These are phyloP conservation scores for Enteromius radiatus DNA, from an alignment of 2,797 vertebrate genomes.

Conservation along the genomic window DNA sequence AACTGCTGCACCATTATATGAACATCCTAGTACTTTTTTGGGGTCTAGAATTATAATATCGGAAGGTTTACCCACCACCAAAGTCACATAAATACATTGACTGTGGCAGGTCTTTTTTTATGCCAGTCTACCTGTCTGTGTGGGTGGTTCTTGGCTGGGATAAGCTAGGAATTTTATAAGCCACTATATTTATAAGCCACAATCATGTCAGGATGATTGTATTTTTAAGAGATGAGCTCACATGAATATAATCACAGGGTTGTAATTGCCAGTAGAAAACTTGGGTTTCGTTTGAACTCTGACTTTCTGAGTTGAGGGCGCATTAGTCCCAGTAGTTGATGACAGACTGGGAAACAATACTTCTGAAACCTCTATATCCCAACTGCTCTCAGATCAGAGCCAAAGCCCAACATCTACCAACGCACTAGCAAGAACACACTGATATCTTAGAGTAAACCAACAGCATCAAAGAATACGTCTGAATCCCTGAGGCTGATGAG, in stretches of 20 bases:
- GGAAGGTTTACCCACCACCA: not conserved
- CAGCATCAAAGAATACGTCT: constrained; percentile 22
- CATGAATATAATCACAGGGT: constrained; percentile 1
- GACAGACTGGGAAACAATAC: constrained; percentile 5
- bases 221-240: not conserved
- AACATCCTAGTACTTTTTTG: not conserved
- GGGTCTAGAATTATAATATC: not conserved
- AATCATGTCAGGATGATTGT: not conserved
- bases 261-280: not conserved
- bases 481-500: constrained; percentile 24
- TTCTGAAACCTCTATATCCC: constrained; percentile 1
- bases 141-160: not conserved
- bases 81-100: not conserved
- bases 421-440: constrained; percentile 2
- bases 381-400: constrained; percentile 30
- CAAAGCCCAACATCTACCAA: not conserved
- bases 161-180: constrained; percentile 6
- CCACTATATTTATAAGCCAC: not conserved
- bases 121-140: constrained; percentile 6
- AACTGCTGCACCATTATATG: not conserved
- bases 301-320: not conserved
- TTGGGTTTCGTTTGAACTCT: not conserved
- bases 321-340: not conserved
- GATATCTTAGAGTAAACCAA: constrained; percentile 32
- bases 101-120: not conserved